Percentiles rank a stretch among this genome's conserved stretches.
phyloP scores from a whole-genome alignment of 2,797 vertebrate genomes.

The Sebastes cheni region DNA sequence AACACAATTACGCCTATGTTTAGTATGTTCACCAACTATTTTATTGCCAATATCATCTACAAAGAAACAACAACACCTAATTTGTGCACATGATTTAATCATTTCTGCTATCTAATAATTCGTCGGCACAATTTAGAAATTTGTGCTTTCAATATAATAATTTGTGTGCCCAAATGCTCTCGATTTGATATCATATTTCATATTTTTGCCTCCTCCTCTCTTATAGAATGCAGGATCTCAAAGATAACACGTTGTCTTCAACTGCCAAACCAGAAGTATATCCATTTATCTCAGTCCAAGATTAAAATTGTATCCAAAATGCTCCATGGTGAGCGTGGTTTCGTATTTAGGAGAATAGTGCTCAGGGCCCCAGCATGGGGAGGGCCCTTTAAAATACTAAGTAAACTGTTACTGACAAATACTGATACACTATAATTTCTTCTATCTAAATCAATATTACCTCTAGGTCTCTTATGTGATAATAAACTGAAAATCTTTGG shows the following conservation, averaged over 20 bases:
- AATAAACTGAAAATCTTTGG: rapidly evolving
- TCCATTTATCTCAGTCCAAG: neutral
- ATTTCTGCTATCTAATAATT: neutral
- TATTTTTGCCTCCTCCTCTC: neutral
- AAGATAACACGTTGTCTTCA: neutral
- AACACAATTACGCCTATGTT: neutral
- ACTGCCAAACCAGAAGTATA: neutral
- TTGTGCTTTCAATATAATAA: neutral
- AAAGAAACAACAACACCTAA: neutral
- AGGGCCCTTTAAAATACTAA: neutral
- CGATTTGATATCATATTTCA: neutral
- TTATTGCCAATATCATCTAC: too few species aligned
- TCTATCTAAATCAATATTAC: neutral
- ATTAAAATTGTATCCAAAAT: neutral
- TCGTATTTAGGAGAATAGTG: rapidly evolving
- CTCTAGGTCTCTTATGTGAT: neutral
- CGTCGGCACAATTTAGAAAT: neutral
- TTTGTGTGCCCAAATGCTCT: neutral
- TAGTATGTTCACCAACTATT: neutral
- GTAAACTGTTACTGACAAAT: neutral
- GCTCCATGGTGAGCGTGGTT: neutral
- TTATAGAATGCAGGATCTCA: neutral
- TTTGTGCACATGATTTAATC: neutral
- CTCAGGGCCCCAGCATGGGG: neutral
- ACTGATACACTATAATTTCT: neutral